Conservation (phyloP, 2,797 vertebrate species). For the Anolis apletophallus region DNA sequence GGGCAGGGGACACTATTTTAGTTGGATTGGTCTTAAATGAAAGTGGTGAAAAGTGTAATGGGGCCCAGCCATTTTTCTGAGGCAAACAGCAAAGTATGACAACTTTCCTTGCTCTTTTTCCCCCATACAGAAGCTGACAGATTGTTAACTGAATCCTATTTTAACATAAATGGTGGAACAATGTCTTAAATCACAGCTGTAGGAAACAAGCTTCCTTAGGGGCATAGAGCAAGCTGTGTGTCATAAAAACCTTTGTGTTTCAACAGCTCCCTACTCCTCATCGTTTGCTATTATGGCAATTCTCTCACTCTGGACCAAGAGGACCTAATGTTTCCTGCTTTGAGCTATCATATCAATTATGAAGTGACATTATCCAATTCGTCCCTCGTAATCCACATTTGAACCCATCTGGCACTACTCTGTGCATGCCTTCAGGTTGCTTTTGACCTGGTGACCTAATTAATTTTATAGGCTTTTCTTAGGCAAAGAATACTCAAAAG, state of each 20-base stretch:
- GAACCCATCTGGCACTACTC: neutral
- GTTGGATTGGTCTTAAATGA: conserved; percentile 51
- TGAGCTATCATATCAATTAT: too few relatives aligned
- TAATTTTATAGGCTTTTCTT: too few relatives aligned
- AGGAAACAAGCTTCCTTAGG: neutral
- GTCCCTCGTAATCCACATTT: neutral
- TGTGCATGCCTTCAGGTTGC: neutral
- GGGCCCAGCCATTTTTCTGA: neutral
- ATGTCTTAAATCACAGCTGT: too few relatives aligned
- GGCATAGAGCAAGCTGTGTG: neutral
- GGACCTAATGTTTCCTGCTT: conserved; percentile 29
- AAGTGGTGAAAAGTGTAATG: conserved; percentile 27
- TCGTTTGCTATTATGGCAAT: neutral
- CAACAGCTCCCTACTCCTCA: neutral
- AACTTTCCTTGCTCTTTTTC: neutral
- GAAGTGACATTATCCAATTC: too few relatives aligned
- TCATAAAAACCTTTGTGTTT: neutral
- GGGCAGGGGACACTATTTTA: too few relatives aligned
- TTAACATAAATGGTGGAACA: neutral
- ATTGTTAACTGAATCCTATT: neutral
- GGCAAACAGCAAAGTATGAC: neutral
- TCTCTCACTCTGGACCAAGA: conserved; percentile 12
- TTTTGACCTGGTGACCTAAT: too few relatives aligned
- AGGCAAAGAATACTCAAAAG: too few relatives aligned
- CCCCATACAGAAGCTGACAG: neutral